Evolutionary conservation across 2,113 vertebrate species (phyloP).

Genomic region (Erpornis zantholeuca): DNA sequence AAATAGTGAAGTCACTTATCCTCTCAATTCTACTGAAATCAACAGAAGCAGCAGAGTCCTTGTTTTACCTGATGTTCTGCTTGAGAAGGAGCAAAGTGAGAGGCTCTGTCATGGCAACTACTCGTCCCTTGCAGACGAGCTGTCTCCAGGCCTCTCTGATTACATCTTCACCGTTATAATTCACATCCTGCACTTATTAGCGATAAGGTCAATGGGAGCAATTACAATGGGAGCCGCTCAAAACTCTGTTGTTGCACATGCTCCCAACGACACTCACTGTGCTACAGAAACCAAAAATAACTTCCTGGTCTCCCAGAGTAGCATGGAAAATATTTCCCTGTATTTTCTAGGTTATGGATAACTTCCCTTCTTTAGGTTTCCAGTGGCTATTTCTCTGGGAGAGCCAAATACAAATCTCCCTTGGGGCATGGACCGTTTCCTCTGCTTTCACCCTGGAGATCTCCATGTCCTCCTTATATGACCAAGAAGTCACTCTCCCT

Average conservation of each 20-base stretch:
- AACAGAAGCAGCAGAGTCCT: background rate
- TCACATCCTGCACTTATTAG: conserved; percentile 58
- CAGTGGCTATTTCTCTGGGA: background rate
- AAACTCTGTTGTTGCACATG: conserved; percentile 42
- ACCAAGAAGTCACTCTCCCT: background rate
- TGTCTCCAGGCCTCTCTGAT: conserved; percentile 57
- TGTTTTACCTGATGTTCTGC: conserved; percentile 25
- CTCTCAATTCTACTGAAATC: background rate
- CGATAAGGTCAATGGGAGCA: conserved; percentile 43
- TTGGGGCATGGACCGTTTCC: background rate
- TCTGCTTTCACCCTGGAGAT: background rate
- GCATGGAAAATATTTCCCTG: conserved; percentile 50
- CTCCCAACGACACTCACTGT: background rate
- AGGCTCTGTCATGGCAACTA: conserved; percentile 37
- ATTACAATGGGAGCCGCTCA: conserved; percentile 58
- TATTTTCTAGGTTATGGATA: conserved; percentile 53
- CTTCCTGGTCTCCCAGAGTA: conserved; percentile 33
- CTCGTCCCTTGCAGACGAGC: conserved; percentile 31
- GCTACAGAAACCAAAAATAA: conserved; percentile 66
- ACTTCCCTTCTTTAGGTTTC: conserved; percentile 32
- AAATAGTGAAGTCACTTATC: background rate
- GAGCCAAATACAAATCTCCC: background rate
- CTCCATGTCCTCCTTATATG: background rate
- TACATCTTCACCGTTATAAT: conserved; percentile 50
- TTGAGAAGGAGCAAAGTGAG: background rate